These are phyloP conservation scores for Scalopus aquaticus DNA, from an alignment of 2,113 vertebrate species.

Conservation along the genomic window DNA sequence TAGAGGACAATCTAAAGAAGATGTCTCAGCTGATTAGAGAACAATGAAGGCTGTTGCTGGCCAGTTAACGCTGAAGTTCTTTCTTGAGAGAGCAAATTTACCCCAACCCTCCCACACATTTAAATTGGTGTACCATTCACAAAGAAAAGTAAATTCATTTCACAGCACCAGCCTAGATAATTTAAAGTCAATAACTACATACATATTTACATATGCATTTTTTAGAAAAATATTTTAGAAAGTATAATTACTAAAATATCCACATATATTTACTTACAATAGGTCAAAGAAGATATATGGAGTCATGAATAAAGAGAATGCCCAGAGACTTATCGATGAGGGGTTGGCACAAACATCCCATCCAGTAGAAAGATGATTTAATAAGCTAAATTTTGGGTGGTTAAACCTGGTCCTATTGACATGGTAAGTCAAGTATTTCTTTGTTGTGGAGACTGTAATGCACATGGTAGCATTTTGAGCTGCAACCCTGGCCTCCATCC, in stretches of 20 bases:
- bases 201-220: background rate
- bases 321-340: background rate
- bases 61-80: background rate
- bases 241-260: background rate
- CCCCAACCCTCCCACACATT: background rate
- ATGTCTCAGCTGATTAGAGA: background rate
- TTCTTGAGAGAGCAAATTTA: background rate
- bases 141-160: slow-evolving; percentile 55
- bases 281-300: background rate
- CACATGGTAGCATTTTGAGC: accelerated
- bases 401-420: background rate
- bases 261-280: background rate
- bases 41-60: background rate
- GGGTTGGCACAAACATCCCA: background rate
- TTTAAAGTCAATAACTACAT: background rate
- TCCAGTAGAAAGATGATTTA: background rate
- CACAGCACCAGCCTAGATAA: background rate
- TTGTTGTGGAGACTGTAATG: too few species aligned
- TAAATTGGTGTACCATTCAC: background rate
- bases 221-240: too few species aligned
- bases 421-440: background rate
- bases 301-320: background rate
- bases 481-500: background rate
- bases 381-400: background rate
- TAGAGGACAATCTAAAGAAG: background rate